Evolutionary conservation across 2,888 invertebrate genomes (phyloP).

Genomic region (Callinectes sapidus): DNA sequence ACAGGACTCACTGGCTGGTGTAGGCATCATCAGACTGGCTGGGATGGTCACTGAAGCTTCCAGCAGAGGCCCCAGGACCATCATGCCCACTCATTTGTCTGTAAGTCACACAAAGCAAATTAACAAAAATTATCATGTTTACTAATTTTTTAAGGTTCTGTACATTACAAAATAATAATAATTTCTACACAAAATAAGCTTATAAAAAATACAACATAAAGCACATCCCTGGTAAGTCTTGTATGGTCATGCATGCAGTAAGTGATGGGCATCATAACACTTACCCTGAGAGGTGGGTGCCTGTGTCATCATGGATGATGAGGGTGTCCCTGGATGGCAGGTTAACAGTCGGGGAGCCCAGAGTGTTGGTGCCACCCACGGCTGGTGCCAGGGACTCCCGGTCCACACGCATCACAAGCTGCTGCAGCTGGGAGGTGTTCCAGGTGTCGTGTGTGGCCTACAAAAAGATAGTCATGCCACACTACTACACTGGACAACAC

Average conservation of each 20-base stretch:
- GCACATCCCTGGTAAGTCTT: neutral
- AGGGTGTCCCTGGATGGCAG: constrained; percentile 72
- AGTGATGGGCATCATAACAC: neutral
- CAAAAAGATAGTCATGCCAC: neutral
- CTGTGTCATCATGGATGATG: constrained; percentile 72
- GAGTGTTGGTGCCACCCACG: constrained; percentile 66
- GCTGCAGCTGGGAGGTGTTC: constrained; percentile 77
- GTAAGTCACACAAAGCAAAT: constrained; percentile 72
- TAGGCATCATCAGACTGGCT: constrained; percentile 80
- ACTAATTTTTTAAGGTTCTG: neutral
- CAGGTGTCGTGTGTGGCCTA: constrained; percentile 81
- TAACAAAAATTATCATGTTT: neutral
- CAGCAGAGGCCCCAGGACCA: constrained; percentile 69
- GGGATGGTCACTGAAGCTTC: constrained; percentile 72
- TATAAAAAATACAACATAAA: constrained; percentile 19
- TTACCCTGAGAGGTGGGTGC: constrained; percentile 53
- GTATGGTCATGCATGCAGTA: neutral
- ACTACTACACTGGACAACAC: neutral
- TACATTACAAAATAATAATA: neutral
- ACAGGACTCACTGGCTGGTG: constrained; percentile 81
- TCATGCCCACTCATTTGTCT: constrained; percentile 74
- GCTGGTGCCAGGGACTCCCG: constrained; percentile 50
- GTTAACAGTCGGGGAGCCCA: constrained; percentile 72
- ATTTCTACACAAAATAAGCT: neutral
- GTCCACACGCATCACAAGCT: constrained; percentile 73